Percentiles rank a stretch among this genome's conserved stretches.
phyloP scores from a whole-genome alignment of 1,140 invertebrate genomes.

The Thaumetopoea pityocampa region DNA sequence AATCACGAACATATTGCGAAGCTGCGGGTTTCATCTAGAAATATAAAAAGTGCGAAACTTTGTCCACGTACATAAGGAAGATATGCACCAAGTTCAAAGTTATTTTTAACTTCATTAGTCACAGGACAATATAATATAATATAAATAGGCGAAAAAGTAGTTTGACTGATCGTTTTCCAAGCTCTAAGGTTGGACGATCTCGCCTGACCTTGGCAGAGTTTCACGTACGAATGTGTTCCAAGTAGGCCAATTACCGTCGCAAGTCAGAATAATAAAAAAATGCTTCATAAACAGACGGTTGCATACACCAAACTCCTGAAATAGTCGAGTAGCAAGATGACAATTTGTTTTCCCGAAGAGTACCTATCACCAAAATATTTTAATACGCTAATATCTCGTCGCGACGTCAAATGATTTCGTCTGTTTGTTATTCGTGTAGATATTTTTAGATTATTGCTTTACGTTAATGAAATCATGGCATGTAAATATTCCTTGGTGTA shows the following conservation, averaged over 20 bases:
- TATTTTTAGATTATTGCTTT: slow-evolving; percentile 19
- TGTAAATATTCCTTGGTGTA: slow-evolving; percentile 26
- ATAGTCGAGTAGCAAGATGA: too few relatives aligned
- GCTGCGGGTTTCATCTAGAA: too few relatives aligned
- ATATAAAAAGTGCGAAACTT: too few relatives aligned
- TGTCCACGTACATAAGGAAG: too few relatives aligned
- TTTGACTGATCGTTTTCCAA: slow-evolving; percentile 4
- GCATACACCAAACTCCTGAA: too few relatives aligned
- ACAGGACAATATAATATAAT: not conserved
- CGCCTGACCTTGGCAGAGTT: slow-evolving; percentile 4
- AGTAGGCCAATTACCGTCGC: slow-evolving; percentile 15
- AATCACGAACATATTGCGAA: too few relatives aligned
- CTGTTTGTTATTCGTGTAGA: slow-evolving; percentile 9
- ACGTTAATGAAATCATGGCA: slow-evolving; percentile 15
- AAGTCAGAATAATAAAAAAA: slow-evolving; percentile 7
- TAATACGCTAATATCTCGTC: slow-evolving; percentile 2
- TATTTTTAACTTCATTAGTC: not conserved
- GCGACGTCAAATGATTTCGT: slow-evolving; percentile 1
- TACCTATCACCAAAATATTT: not conserved
- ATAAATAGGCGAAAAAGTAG: not conserved
- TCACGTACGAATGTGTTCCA: slow-evolving; percentile 7
- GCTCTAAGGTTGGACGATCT: slow-evolving; percentile 8
- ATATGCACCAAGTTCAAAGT: too few relatives aligned
- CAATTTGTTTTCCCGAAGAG: not conserved
- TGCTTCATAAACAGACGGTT: not conserved